Base-by-base conservation (phyloP, 2,888 invertebrate genomes). In the Pollenia amentaria region DNA sequence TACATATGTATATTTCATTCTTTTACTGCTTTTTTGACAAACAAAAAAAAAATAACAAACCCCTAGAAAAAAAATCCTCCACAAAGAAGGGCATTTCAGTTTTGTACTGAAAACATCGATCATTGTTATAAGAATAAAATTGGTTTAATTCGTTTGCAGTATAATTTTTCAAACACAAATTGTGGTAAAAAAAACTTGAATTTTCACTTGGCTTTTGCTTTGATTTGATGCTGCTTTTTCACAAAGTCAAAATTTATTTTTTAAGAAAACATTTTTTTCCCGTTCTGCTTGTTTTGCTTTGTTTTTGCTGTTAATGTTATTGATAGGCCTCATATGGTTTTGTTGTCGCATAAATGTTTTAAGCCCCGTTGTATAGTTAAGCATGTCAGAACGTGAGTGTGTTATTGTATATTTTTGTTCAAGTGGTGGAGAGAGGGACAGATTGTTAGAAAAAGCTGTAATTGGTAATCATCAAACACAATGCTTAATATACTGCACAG, bases 251-350 rank as follows among this genome's bases (percentile, higher is more conserved):
- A 16, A 53, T 65, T 73, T 65, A 18, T 48, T 53, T 29, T 53
- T 29, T 7, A 21, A 14, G 9, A 40, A 70, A 38, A 29, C 0
- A 16, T 29, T 77, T 53, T 62, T 29, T 3, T 79, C 48, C 1
- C 42, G n/a, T 16, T 51, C n/a, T n/a, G 48, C n/a, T 69, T 10
- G 16, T n/a, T 78, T 14, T 14, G n/a, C 12, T 69, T 70, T 62
- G 48, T 1, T 60, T n/a, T 46, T 48, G 29, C 6, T 57, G 14
- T 57, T 57, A 10, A 51, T 42, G 29, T 48, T 75, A 53, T 82
- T 69, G 69, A 55, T 76, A 62, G 69, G 76, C 62, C 76, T 70
- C 53, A 55, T 76, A 76, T 76, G 76, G 40, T 62, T 76, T 69
- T 46, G 44, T 76, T 82, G 69, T 82, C 75, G 53, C 67, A 69